These are phyloP conservation scores for Trochalopteron elliotii DNA, from an alignment of 2,113 vertebrate genomes.

Conservation along the genomic window DNA sequence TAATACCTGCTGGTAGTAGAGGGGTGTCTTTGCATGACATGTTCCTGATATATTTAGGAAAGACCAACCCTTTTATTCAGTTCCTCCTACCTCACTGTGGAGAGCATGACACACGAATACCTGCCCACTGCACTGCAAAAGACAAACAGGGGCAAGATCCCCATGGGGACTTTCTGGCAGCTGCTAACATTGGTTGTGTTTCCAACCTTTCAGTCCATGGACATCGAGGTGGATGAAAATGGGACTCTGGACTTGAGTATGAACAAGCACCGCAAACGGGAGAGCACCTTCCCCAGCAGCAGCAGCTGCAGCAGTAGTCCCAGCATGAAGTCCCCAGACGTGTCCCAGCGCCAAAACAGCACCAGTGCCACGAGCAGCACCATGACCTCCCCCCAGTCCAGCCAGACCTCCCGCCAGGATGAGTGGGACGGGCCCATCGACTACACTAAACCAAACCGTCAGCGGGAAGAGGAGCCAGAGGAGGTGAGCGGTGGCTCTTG, in stretches of 20 bases:
- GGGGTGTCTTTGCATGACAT: rapidly evolving
- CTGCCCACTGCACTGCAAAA: background rate
- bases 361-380: conserved; percentile 84
- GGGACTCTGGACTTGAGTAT: conserved; percentile 97
- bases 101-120: background rate
- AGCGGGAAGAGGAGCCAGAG: conserved; percentile 91
- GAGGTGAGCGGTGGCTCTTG: conserved; percentile 77
- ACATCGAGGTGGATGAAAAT: conserved; percentile 96
- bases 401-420: conserved; percentile 90
- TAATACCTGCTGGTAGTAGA: background rate
- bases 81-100: background rate
- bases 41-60: background rate
- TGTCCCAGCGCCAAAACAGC: conserved; percentile 82
- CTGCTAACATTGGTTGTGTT: background rate
- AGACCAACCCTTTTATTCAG: background rate
- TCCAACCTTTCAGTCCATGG: conserved; percentile 79
- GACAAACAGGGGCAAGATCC: background rate
- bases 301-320: conserved; percentile 86
- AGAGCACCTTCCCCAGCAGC: conserved; percentile 76
- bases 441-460: conserved; percentile 95
- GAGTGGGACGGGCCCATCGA: conserved; percentile 96
- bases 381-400: conserved; percentile 88
- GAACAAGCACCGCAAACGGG: conserved; percentile 90
- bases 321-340: conserved; percentile 85
- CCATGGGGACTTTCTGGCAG: rapidly evolving